Evolutionary conservation across 2,113 vertebrate species (phyloP), one percentile per base, ranked within the genome.

Genomic region (Onychorhynchus coronatus): DNA sequence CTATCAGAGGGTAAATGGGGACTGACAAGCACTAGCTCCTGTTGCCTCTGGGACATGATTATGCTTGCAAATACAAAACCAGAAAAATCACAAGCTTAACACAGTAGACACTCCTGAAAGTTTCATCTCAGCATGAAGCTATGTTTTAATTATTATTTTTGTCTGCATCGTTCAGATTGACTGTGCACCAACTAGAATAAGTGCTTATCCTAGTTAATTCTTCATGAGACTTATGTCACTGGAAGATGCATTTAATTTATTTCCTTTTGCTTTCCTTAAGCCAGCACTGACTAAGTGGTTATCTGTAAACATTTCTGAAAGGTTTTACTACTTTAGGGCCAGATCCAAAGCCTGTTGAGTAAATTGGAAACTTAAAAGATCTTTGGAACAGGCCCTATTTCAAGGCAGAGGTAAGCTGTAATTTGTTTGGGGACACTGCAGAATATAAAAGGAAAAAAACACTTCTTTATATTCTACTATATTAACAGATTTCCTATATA

Each of bases 131-230:
- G 97, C 96, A 77, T 96, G 97, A 96, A 91, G 89, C 88, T 97
- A 96, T 97, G 95, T 96, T 98, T 98, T 97, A 97, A 97, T 97
- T 96, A 97, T 95, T 97, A 91, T 96, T 96, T 97, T 97, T 97
- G 95, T 94, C 95, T 97, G 74, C 63, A 88, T 97, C 97, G 95
- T 97, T 96, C 88, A 96, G 46, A 95, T 91, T 12, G 47, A 94
- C 96, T 88, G 89, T 82, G 65, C 77, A 92, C 82, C 82, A 96
- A 62, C 72, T 91, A 96, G 88, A 97, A 39, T 97, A 97, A 97
- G 94, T 97, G 83, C 92, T 95, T 96, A 95, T 97, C 85, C 93
- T 96, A 74, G 91, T 98, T 97, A 97, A 97, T 95, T 97, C 97
- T 97, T 97, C 95, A 97, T 97, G 95, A 95, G 91, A 91, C 85